Percentiles rank a stretch among this genome's conserved stretches.
phyloP scores from a whole-genome alignment of 1,140 invertebrate genomes.

The Sitobion miscanthi region DNA sequence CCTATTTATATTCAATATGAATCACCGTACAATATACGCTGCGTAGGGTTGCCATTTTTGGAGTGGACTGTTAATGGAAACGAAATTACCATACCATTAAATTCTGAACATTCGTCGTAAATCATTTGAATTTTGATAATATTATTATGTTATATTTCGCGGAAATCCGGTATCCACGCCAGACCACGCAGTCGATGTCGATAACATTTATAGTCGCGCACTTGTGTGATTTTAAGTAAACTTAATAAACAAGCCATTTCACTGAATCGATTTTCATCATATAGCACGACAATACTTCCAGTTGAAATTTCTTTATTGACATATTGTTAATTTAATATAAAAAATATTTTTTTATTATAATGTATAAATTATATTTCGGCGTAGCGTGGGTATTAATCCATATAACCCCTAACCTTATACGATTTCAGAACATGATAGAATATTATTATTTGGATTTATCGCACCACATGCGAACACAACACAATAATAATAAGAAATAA shows the following conservation, averaged over 20 bases:
- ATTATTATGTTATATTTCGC: background rate
- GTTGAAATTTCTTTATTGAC: background rate
- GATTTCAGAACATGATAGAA: background rate
- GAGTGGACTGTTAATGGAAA: background rate
- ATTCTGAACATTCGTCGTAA: background rate
- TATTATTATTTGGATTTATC: too few relatives aligned
- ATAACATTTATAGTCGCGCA: background rate
- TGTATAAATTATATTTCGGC: background rate
- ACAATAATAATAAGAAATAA: too few relatives aligned
- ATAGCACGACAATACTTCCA: background rate
- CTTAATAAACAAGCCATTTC: background rate
- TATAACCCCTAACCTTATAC: too few relatives aligned
- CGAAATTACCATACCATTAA: constrained; percentile 24
- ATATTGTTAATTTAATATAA: background rate
- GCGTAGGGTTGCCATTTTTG: background rate
- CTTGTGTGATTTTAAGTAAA: background rate
- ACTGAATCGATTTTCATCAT: background rate
- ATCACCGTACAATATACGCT: background rate
- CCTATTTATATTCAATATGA: constrained; percentile 2
- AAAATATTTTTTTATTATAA: background rate
- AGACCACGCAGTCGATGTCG: too few relatives aligned
- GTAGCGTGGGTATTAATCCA: background rate
- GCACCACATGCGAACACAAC: too few relatives aligned
- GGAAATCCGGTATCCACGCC: background rate
- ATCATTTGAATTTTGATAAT: background rate